Conservation (phyloP, 2,113 vertebrate species). For the Lagopus leucura region DNA sequence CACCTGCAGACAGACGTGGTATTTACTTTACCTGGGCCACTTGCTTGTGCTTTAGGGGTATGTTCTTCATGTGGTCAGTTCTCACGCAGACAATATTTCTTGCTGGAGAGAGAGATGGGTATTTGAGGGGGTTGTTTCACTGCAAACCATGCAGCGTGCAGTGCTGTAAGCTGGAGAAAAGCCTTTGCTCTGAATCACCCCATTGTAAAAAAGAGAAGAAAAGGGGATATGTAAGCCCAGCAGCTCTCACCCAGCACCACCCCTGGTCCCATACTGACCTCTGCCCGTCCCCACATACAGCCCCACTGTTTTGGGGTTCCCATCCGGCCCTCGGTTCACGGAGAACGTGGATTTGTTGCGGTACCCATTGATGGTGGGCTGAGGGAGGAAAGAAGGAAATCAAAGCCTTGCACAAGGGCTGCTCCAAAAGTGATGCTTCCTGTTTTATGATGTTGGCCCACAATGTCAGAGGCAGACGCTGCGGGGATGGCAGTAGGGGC, state of each 20-base stretch:
- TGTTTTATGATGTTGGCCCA: too few relatives aligned
- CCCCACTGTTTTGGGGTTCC: constrained; percentile 87
- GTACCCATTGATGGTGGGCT: constrained; percentile 82
- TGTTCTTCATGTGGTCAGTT: constrained; percentile 80
- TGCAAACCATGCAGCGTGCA: not conserved
- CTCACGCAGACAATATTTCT: constrained; percentile 82
- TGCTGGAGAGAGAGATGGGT: constrained; percentile 24
- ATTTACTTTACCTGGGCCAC: constrained; percentile 75
- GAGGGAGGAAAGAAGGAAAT: not conserved
- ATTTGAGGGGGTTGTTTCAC: not conserved
- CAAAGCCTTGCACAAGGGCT: not conserved
- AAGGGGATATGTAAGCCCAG: not conserved
- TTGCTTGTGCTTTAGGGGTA: constrained; percentile 83
- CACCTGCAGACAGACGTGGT: not conserved
- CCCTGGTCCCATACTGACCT: constrained; percentile 38
- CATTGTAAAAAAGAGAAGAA: too few relatives aligned
- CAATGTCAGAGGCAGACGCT: too few relatives aligned
- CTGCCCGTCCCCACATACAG: constrained; percentile 82
- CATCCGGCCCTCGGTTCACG: constrained; percentile 85
- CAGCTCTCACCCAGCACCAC: not conserved
- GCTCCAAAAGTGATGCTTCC: too few relatives aligned
- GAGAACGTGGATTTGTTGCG: constrained; percentile 90
- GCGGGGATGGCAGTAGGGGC: too few relatives aligned
- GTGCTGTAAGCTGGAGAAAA: too few relatives aligned
- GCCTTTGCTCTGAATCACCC: not conserved